Base-by-base conservation (phyloP, 2,113 vertebrate genomes). In the Semnornis frantzii region DNA sequence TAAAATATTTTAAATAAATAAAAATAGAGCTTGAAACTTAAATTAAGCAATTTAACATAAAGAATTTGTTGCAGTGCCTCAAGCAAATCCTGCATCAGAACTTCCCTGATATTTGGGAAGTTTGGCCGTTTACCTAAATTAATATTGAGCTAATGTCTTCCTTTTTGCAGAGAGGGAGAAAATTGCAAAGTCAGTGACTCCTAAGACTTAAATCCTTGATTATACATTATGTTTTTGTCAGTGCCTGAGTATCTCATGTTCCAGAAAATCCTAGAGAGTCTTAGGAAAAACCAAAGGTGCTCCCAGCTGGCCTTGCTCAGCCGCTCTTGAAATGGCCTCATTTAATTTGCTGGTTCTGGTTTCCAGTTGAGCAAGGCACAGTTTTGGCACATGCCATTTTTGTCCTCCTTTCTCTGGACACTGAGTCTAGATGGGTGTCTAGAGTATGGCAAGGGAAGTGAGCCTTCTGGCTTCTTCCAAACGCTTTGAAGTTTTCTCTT, bases 371-470 rank as follows among this genome's bases (percentile, higher is more conserved):
- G 21, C 58, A 62, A 33, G 30, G 76, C 72, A 34, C 18, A 66
- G 20, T 91, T 90, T 84, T 91, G 87, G 82, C 80, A 91, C 42
- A 31, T 72, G 59, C 66, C 11, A 17, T 69, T 88, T 95, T 55
- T 77, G 59, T 88, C 62, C 72, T 71, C 7, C 59, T 86, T 71
- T 78, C 54, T 90, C 65, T 92, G 64, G 73, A 58, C 70, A 70
- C 60, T 12, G 54, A 58, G 42, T 30, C 62, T 57, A 8, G 1
- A 4, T 55, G 50, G 50, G 20, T 72, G 44, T 83, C 62, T 91
- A 84, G 80, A 88, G 59, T 9, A 58, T 0, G 81, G 24, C 30
- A 60, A 82, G 48, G 69, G 57, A 89, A 69, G 39, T 6, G 30
- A 65, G 58, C 48, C 65, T 80, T 85, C 48, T 4, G 34, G 33